These are phyloP conservation scores for Caenorhabditis sp. DNA, from an alignment of 2,888 invertebrate species.

Conservation along the genomic window DNA sequence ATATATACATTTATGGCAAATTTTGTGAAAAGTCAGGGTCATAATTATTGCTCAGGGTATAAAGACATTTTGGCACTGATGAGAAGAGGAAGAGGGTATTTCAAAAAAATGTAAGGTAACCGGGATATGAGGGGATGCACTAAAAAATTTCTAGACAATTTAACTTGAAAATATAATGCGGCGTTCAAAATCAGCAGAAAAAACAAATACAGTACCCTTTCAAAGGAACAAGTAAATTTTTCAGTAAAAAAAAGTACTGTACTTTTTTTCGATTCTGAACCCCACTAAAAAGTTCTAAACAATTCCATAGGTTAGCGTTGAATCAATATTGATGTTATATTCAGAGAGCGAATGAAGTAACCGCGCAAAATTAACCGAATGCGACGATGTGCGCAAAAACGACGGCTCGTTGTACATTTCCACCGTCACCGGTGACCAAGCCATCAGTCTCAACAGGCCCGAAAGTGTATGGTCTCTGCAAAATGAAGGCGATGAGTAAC, in stretches of 20 bases:
- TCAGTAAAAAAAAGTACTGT: too few relatives aligned
- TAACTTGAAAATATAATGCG: too few relatives aligned
- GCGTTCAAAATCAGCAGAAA: too few relatives aligned
- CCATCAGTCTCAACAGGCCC: conserved; percentile 89
- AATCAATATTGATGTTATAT: conserved; percentile 67
- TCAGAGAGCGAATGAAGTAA: conserved; percentile 67
- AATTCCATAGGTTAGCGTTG: conserved; percentile 68
- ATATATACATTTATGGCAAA: conserved; percentile 6
- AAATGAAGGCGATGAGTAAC: conserved; percentile 2
- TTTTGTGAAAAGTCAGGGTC: neutral
- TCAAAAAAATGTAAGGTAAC: conserved; percentile 2
- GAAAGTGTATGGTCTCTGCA: conserved; percentile 77
- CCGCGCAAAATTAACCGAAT: conserved; percentile 62
- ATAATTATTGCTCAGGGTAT: neutral
- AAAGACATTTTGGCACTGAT: neutral
- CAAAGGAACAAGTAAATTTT: too few relatives aligned
- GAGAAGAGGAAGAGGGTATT: conserved; percentile 5
- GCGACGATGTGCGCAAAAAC: conserved; percentile 79
- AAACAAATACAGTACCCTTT: too few relatives aligned
- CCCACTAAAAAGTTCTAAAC: conserved; percentile 17
- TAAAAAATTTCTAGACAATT: neutral
- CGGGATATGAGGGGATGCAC: conserved; percentile 12
- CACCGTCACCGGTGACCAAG: conserved; percentile 83
- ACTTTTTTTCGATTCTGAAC: too few relatives aligned
- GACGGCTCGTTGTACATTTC: conserved; percentile 97